Conservation (phyloP, 2,113 vertebrate species). For the Tor tambroides region DNA sequence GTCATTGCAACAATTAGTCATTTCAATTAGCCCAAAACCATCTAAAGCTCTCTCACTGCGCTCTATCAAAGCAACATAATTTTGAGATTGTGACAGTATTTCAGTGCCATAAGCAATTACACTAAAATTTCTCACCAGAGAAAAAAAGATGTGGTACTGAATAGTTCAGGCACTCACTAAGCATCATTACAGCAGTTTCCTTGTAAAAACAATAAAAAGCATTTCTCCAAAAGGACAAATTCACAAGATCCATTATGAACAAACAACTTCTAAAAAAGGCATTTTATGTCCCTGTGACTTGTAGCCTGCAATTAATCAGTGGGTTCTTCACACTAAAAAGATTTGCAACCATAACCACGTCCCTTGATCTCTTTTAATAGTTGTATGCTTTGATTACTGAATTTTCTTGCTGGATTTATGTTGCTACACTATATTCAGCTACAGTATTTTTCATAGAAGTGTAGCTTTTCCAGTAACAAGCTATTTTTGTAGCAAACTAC, state of each 20-base stretch:
- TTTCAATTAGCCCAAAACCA: neutral
- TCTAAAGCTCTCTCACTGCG: neutral
- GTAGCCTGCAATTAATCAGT: neutral
- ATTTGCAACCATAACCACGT: neutral
- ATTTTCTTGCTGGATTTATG: neutral
- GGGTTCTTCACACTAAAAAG: neutral
- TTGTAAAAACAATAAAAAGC: neutral
- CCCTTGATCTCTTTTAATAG: constrained; percentile 1
- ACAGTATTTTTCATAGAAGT: neutral
- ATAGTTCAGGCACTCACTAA: neutral
- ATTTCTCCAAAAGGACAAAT: neutral
- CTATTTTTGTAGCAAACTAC: neutral
- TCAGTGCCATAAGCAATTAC: neutral
- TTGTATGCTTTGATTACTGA: neutral
- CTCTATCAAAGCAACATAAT: neutral
- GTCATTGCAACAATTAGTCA: constrained; percentile 23
- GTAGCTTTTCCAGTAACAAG: neutral
- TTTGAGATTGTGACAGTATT: neutral
- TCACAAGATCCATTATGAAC: neutral
- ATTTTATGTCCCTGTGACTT: neutral
- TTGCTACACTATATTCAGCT: neutral
- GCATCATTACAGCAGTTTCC: neutral
- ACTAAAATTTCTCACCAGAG: neutral
- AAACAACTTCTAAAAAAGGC: neutral
- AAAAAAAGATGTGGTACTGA: neutral